Conservation (phyloP, 2,888 invertebrate species). For the Pantelozetes paolii region DNA sequence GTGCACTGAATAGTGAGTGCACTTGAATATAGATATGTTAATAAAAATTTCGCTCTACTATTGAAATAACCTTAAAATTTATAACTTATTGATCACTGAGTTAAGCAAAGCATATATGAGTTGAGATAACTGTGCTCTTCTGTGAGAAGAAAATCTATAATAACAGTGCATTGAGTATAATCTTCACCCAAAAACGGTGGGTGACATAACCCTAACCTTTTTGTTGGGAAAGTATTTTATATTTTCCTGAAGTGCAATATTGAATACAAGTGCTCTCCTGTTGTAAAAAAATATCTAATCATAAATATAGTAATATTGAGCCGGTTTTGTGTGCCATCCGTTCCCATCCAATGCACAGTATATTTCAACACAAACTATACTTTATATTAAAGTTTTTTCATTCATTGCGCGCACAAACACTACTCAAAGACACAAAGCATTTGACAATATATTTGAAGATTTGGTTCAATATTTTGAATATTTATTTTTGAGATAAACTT, state of each 20-base stretch:
- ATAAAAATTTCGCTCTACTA: not conserved
- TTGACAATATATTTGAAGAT: too few species aligned
- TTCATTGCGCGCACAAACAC: too few species aligned
- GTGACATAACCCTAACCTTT: not conserved
- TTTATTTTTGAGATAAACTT: too few species aligned
- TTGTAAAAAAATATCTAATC: constrained; percentile 3
- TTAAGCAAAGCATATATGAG: not conserved
- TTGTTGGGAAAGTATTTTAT: not conserved
- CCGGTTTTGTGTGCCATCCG: not conserved
- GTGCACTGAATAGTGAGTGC: not conserved
- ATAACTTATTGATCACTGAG: not conserved
- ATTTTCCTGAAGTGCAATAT: constrained; percentile 5
- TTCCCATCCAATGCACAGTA: not conserved
- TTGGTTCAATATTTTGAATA: too few species aligned
- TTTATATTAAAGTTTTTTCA: too few species aligned
- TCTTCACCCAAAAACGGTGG: too few species aligned
- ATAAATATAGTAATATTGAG: not conserved
- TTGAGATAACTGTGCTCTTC: too few species aligned
- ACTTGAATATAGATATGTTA: constrained; percentile 3
- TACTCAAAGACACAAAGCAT: too few species aligned
- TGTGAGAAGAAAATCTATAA: too few species aligned
- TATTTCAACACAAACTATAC: too few species aligned
- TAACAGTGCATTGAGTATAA: too few species aligned
- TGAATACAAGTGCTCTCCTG: constrained; percentile 10
- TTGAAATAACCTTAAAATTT: not conserved